Evolutionary conservation across 2,113 vertebrate genomes (phyloP).

Genomic region (Psilopogon haemacephalus): DNA sequence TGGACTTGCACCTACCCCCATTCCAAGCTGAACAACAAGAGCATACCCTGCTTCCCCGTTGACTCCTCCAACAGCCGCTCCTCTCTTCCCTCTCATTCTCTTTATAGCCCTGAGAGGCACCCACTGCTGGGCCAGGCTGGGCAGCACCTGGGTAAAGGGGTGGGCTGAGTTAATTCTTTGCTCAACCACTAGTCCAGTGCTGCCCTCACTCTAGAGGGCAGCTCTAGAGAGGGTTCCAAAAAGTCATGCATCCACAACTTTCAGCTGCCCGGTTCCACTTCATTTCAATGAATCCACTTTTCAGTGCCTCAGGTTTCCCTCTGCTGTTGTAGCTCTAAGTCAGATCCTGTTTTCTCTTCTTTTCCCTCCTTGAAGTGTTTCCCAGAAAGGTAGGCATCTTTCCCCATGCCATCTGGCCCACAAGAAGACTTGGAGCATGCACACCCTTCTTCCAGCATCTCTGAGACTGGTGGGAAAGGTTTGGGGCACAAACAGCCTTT

Average conservation of each 20-base stretch:
- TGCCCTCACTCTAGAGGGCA: not conserved
- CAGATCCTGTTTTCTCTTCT: not conserved
- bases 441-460: not conserved
- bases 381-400: not conserved
- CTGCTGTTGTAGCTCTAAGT: not conserved
- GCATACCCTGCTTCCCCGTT: rapidly evolving
- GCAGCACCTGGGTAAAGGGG: not conserved
- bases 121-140: not conserved
- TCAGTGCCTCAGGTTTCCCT: rapidly evolving
- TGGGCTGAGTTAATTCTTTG: not conserved
- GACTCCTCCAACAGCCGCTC: rapidly evolving
- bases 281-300: not conserved
- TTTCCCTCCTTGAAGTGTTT: not conserved
- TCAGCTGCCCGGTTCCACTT: not conserved
- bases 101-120: not conserved
- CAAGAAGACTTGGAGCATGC: not conserved
- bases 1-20: not conserved
- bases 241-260: rapidly evolving
- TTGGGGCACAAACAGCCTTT: not conserved
- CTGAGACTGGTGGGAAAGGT: not conserved
- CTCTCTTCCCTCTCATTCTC: not conserved
- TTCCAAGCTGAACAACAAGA: not conserved
- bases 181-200: not conserved
- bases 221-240: not conserved
- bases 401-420: not conserved